Base-by-base conservation (phyloP, 2,113 vertebrate genomes). In the Oncorhynchus kisutch region DNA sequence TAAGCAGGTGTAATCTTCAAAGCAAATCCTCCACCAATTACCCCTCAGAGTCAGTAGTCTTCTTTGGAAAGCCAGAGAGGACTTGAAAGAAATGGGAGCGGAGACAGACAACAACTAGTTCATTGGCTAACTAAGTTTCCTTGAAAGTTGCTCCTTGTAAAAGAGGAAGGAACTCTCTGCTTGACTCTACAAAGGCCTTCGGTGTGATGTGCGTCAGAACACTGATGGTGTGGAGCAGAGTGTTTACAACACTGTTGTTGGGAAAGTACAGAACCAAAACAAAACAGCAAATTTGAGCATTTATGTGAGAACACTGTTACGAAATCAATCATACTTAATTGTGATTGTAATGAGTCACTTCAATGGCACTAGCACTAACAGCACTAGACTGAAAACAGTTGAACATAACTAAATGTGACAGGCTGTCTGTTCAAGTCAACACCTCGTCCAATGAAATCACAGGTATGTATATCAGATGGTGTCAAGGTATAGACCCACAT, bases 1-100 rank as follows among this genome's bases (percentile, higher is more conserved):
- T 78, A 77, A 84, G 75, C 74, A 77, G 68, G 75, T 57, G 27
- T 85, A 79, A 86, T 89, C 82, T 83, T 87, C 82, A 88, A 88
- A 87, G 83, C 57, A 71, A 82, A 79, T 81, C 81, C 67, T 75
- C 57, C 73, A 54, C 54, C 77, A 86, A 79, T 85, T 86, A 82
- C 72, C 82, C 74, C 39, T 24, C 4, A 9, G 74, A 71, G 72
- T 72, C 66, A 22, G 24, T n/a, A 69, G 51, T 60, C 9, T 62
- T 24, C 29, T 70, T 78, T 79, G 34, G 48, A 71, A 82, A 22
- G 57, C 13, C 79, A 81, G 57, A 16, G 3, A 68, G n/a, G n/a
- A 71, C 70, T 60, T 70, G 29, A 82, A 80, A 51, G 70, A 11
- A 65, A n/a, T 59, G n/a, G 2, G 4, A 70, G 14, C 60, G 34